Percentiles rank a stretch among this genome's conserved stretches.
Evolutionary conservation across 2,113 vertebrate species (phyloP).

Genomic region (Microcebus griseorufus): DNA sequence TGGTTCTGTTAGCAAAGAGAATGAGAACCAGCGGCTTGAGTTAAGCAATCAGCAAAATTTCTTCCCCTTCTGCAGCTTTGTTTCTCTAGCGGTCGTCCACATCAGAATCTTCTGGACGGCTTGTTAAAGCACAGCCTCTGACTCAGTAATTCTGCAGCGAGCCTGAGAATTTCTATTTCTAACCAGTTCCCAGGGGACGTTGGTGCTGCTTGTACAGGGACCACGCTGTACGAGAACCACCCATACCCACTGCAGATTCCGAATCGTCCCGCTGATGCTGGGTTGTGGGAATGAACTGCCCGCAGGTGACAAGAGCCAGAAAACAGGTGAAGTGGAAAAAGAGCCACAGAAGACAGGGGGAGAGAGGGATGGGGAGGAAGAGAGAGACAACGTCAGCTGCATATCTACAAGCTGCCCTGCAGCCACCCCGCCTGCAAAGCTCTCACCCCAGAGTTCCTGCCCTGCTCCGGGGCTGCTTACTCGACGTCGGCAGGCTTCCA

Average conservation of each 20-base stretch:
- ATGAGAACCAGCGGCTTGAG: neutral
- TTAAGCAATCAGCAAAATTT: accelerated
- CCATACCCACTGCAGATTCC: no score
- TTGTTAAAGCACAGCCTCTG: neutral
- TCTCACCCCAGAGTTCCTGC: neutral
- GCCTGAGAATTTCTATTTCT: neutral
- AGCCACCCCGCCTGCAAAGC: no score
- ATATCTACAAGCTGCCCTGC: neutral
- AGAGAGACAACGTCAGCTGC: no score
- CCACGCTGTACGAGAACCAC: neutral
- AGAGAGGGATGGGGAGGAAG: neutral
- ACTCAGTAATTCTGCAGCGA: neutral
- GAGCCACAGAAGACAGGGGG: neutral
- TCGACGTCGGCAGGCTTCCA: no score
- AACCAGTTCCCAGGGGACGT: no score
- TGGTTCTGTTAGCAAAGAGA: neutral
- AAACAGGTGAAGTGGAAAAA: neutral
- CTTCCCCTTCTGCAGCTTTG: neutral
- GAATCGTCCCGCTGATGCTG: neutral
- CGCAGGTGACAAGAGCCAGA: neutral
- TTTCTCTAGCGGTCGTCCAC: neutral
- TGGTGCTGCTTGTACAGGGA: neutral
- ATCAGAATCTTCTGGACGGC: neutral
- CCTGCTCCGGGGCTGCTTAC: neutral
- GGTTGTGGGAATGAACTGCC: neutral